A percentile compares a stretch with the other conserved stretches of the same genome.
These are phyloP conservation scores for Hippocampus kuda DNA, from an alignment of 2,797 vertebrate genomes.

Conservation along the genomic window DNA sequence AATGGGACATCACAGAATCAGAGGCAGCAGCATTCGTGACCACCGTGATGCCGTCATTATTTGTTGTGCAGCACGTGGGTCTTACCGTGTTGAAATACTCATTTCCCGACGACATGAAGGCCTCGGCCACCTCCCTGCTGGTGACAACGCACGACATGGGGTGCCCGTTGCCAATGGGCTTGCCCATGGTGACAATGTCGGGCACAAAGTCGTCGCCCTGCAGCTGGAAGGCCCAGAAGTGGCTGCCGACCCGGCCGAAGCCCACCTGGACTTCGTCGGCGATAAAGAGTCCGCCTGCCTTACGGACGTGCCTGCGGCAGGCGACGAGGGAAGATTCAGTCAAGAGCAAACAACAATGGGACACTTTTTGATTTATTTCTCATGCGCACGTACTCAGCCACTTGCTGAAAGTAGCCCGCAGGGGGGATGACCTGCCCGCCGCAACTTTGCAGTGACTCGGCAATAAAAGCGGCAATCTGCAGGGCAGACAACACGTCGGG, in stretches of 20 bases:
- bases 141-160: conserved; percentile 95
- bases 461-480: conserved; percentile 96
- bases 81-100: conserved; percentile 97
- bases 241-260: conserved; percentile 86
- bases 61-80: background rate
- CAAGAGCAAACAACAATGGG: background rate
- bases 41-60: too few relatives aligned
- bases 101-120: conserved; percentile 79
- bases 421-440: conserved; percentile 97
- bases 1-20: too few relatives aligned
- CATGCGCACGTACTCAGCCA: conserved; percentile 82
- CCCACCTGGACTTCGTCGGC: conserved; percentile 97
- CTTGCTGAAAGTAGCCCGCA: conserved; percentile 92
- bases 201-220: conserved; percentile 87
- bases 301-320: conserved; percentile 70
- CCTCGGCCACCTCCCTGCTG: conserved; percentile 84
- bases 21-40: too few relatives aligned
- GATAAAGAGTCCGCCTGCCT: conserved; percentile 82
- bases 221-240: conserved; percentile 94
- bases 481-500: conserved; percentile 41
- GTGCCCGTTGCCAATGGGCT: conserved; percentile 95
- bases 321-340: too few relatives aligned
- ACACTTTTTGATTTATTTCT: too few relatives aligned
- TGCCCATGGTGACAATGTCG: conserved; percentile 97
- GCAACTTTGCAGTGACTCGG: conserved; percentile 97